Conservation (phyloP, 2,888 invertebrate genomes). For the Meteorus colon region DNA sequence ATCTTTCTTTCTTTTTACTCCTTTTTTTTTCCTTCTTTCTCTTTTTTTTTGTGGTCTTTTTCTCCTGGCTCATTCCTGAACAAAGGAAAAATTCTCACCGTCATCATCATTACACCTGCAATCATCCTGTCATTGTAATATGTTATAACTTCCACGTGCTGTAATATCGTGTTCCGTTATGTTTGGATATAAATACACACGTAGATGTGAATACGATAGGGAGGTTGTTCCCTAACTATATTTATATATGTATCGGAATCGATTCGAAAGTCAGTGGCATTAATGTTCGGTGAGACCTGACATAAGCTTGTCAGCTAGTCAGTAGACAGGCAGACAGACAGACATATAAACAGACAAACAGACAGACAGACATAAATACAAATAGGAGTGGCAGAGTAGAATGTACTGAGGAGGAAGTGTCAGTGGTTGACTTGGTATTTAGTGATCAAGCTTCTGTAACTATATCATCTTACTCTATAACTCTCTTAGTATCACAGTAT, state of each 20-base stretch:
- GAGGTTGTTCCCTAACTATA: not conserved
- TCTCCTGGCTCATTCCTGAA: not conserved
- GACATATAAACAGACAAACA: slow-evolving; percentile 46
- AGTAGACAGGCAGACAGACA: slow-evolving; percentile 48
- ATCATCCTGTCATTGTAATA: slow-evolving; percentile 28
- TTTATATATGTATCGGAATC: slow-evolving; percentile 19
- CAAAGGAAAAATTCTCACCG: slow-evolving; percentile 9
- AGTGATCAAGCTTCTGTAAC: slow-evolving; percentile 51
- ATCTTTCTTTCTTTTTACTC: not conserved
- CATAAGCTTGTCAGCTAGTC: slow-evolving; percentile 47
- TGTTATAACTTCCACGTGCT: not conserved
- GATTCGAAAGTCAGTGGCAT: slow-evolving; percentile 37
- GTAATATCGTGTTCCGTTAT: slow-evolving; percentile 23
- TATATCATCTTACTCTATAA: slow-evolving; percentile 47
- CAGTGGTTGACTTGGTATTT: slow-evolving; percentile 37
- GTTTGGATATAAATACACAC: not conserved
- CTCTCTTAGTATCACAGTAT: slow-evolving; percentile 30
- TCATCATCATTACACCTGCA: slow-evolving; percentile 28
- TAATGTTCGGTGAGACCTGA: slow-evolving; percentile 37
- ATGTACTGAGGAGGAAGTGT: slow-evolving; percentile 25
- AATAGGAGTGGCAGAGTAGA: slow-evolving; percentile 30
- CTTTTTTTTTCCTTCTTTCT: not conserved
- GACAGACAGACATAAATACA: slow-evolving; percentile 28
- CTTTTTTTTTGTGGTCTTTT: not conserved
- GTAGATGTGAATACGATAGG: not conserved